phyloP scores from a whole-genome alignment of 2,797 vertebrate genomes.

The Microtus agrestis region DNA sequence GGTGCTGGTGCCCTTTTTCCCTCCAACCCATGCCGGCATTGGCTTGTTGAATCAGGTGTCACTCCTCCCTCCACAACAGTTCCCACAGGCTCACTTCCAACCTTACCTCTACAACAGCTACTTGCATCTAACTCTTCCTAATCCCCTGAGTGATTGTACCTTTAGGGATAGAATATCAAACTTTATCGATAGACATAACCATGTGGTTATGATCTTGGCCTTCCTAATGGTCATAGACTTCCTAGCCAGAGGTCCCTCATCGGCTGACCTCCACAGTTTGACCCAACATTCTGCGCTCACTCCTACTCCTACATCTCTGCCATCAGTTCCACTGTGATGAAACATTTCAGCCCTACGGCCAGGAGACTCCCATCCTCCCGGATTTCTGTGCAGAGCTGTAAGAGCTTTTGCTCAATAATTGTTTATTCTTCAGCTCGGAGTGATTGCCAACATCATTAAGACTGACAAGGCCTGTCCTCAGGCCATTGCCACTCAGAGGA shows the following conservation, averaged over 20 bases:
- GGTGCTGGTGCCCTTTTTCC: neutral
- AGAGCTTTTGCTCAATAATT: slow-evolving; percentile 53
- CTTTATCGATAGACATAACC: neutral
- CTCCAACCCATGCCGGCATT: neutral
- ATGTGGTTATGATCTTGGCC: no score
- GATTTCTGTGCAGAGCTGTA: neutral
- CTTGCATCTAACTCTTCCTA: neutral
- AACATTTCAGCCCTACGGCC: neutral
- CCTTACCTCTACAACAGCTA: neutral
- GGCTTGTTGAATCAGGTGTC: neutral
- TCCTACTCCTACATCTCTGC: neutral
- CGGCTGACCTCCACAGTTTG: neutral
- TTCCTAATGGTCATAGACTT: neutral
- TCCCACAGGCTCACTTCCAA: neutral
- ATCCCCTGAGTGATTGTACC: neutral
- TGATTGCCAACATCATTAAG: slow-evolving; percentile 63
- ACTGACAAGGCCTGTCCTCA: slow-evolving; percentile 41
- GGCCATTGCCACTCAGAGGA: slow-evolving; percentile 33
- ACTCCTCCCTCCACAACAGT: no score
- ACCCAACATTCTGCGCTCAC: neutral
- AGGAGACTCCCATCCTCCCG: neutral
- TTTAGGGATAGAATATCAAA: neutral
- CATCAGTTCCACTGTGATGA: neutral
- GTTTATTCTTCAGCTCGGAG: slow-evolving; percentile 50
- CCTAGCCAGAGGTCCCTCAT: neutral